A percentile compares a stretch with the other conserved stretches of the same genome.
Conservation (phyloP, 64 coral and sea anemone species). For the Montipora capricornis region DNA sequence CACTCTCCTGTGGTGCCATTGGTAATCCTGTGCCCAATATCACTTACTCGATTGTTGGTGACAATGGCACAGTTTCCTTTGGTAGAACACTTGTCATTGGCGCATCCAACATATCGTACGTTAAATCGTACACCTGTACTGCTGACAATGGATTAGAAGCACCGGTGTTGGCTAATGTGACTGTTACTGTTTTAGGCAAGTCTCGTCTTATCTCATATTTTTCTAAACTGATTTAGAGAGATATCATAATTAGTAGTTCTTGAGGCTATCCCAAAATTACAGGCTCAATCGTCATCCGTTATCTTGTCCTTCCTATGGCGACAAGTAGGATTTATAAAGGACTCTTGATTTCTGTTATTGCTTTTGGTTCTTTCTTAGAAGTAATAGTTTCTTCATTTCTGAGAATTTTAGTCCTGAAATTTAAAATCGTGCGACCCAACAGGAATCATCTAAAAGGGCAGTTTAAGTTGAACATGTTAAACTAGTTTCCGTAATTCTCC, state of each 20-base stretch:
- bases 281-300: background rate
- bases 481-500: too few relatives aligned
- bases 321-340: too few relatives aligned
- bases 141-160: conserved; percentile 37
- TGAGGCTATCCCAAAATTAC: too few relatives aligned
- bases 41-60: conserved; percentile 26
- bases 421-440: too few relatives aligned
- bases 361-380: too few relatives aligned
- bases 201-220: background rate
- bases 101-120: background rate
- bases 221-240: background rate
- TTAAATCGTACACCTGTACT: conserved; percentile 26
- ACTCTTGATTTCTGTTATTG: too few relatives aligned
- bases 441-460: too few relatives aligned
- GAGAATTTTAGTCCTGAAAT: too few relatives aligned
- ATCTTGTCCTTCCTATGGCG: too few relatives aligned
- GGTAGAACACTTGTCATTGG: conserved; percentile 5
- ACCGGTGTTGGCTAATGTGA: background rate
- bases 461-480: too few relatives aligned
- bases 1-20: conserved; percentile 32
- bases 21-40: conserved; percentile 63
- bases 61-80: conserved; percentile 14
- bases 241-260: too few relatives aligned
- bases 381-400: too few relatives aligned
- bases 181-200: conserved; percentile 64